Evolutionary conservation across 2,888 invertebrate species (phyloP), one percentile per base, ranked within the genome.

Genomic region (Hirtodrosophila confusa): DNA sequence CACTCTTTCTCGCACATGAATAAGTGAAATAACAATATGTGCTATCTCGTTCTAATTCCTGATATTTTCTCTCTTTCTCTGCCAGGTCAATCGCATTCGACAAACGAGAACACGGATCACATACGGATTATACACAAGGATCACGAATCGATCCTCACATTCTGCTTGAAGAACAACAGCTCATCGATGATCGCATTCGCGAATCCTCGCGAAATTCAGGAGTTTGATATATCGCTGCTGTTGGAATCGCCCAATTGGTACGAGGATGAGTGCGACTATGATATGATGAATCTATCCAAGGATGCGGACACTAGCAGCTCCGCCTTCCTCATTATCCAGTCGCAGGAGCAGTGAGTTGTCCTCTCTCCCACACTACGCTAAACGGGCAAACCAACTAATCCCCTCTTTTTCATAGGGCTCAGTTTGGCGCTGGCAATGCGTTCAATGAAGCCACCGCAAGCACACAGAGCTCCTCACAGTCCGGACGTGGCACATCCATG

Each of bases 91-190:
- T 83, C 87, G 35, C 86, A 85, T 64, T 76, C 80, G 29, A 77
- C 80, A 12, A 85, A 69, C 68, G 89, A 90, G 68, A 88, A 92
- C 69, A 88, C 90, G 9, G 97, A 97, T 89, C 97, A 97, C 8
- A 97, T 98, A 64, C 94, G 98, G 78, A 97, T 99, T 82, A 97
- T 99, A 78, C 99, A 99, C 92, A 99, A 99, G 92, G 99, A 99
- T 90, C 98, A 98, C 92, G 99, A 99, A 92, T 97, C 98, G 58
- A 98, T 99, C 80, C 95, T 98, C 54, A 97, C 99, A 33, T 99
- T 99, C 93, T 98, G 99, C 90, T 94, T 99, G 63, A 99, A 98
- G 92, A 96, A 97, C 93, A 98, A 96, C 12, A 95, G 95, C 78
- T 94, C 94, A 53, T 97, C 97, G 35, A 92, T 96, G 71, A 94